Conservation (phyloP, 2,888 invertebrate genomes). For the Drosophila kambysellisi region DNA sequence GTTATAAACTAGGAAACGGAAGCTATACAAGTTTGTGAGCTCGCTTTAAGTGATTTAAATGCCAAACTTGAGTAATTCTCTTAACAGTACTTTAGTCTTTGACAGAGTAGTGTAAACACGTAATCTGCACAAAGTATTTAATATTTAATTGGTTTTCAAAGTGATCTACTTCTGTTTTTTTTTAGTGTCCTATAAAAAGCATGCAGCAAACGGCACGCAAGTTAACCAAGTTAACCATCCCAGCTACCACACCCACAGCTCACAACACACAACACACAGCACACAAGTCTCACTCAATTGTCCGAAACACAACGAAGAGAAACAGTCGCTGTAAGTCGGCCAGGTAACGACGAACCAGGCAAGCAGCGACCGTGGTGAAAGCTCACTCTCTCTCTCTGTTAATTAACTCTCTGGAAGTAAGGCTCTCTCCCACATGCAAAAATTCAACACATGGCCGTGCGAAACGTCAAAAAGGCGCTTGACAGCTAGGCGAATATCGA, state of each 20-base stretch:
- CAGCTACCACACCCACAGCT: conserved; percentile 54
- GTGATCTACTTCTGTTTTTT: conserved; percentile 52
- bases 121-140: conserved; percentile 35
- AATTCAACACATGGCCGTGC: conserved; percentile 63
- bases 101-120: neutral
- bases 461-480: conserved; percentile 69
- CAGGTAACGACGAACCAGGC: conserved; percentile 60
- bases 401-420: conserved; percentile 5
- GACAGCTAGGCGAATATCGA: conserved; percentile 59
- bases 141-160: conserved; percentile 58
- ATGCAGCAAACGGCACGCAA: conserved; percentile 64
- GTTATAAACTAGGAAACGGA: neutral
- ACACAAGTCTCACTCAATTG: conserved; percentile 67
- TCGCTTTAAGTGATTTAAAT: neutral
- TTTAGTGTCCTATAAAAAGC: conserved; percentile 65
- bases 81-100: neutral
- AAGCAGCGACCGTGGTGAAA: conserved; percentile 53
- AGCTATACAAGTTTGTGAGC: neutral
- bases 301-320: conserved; percentile 61
- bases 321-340: conserved; percentile 36
- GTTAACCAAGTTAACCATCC: conserved; percentile 35
- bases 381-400: conserved; percentile 26
- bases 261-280: conserved; percentile 7
- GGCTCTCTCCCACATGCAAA: conserved; percentile 46
- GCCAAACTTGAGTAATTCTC: neutral